These are phyloP conservation scores for Stictonetta naevosa DNA, from an alignment of 2,113 vertebrate genomes.

Conservation along the genomic window DNA sequence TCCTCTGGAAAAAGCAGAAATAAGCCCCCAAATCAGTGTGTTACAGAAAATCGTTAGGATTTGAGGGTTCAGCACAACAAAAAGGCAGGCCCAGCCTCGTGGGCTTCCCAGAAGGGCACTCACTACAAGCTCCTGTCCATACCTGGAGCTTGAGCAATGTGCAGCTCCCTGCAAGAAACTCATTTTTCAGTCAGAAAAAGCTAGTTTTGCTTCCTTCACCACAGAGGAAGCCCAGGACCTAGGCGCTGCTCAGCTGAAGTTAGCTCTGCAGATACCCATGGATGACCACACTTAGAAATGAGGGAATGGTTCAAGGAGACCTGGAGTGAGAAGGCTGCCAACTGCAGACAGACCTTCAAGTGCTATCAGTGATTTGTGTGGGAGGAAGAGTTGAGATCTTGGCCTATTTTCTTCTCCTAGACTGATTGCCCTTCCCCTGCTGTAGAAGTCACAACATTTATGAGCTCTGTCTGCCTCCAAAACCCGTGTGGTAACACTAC, in stretches of 20 bases:
- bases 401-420: not conserved
- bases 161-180: not conserved
- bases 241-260: not conserved
- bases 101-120: not conserved
- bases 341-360: not conserved
- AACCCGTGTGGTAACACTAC: not conserved
- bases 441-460: not conserved
- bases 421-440: not conserved
- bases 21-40: not conserved
- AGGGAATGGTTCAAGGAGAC: not conserved
- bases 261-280: not conserved
- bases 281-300: not conserved
- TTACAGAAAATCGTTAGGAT: not conserved
- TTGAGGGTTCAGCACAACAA: not conserved
- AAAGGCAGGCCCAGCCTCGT: not conserved
- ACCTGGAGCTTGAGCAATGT: not conserved
- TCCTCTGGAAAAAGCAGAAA: slow-evolving; percentile 85
- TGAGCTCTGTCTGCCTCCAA: not conserved
- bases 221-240: not conserved
- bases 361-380: not conserved
- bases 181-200: not conserved
- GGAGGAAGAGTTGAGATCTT: not conserved
- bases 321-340: not conserved
- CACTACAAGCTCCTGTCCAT: not conserved
- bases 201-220: not conserved